phyloP scores from a whole-genome alignment of 2,113 vertebrate genomes.

The Vombatus ursinus region DNA sequence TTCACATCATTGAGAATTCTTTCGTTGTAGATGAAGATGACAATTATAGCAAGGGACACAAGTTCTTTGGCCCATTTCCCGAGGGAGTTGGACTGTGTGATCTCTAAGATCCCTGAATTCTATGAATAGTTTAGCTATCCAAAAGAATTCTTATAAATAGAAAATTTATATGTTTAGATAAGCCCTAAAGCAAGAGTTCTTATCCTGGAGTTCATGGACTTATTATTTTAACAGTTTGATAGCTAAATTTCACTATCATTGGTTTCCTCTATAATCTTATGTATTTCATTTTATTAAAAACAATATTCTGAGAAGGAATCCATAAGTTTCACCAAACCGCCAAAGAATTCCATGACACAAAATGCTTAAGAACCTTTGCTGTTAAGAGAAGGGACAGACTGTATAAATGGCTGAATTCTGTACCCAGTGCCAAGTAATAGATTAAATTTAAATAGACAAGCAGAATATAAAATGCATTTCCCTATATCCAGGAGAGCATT shows the following conservation, averaged over 20 bases:
- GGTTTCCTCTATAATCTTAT: not conserved
- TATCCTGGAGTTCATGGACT: not conserved
- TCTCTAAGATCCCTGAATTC: not conserved
- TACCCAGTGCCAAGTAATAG: not conserved
- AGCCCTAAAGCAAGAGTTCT: not conserved
- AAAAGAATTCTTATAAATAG: not conserved
- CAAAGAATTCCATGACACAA: not conserved
- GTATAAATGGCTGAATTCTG: not conserved
- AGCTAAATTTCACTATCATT: not conserved
- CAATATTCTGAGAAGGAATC: not conserved
- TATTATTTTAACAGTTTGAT: not conserved
- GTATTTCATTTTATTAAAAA: not conserved
- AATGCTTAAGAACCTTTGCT: not conserved
- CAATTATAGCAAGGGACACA: not conserved
- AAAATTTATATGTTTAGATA: not conserved
- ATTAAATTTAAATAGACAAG: constrained; percentile 22
- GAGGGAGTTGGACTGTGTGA: not conserved
- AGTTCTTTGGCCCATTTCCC: not conserved
- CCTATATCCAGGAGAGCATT: not conserved
- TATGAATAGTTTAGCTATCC: not conserved
- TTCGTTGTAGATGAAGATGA: not conserved
- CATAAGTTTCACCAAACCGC: not conserved
- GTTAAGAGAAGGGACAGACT: not conserved
- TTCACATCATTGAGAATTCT: not conserved
- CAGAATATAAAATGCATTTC: not conserved